Evolutionary conservation across 2,888 invertebrate genomes (phyloP), one percentile per base, ranked within the genome.

Genomic region (Kryphioiulus occultus): DNA sequence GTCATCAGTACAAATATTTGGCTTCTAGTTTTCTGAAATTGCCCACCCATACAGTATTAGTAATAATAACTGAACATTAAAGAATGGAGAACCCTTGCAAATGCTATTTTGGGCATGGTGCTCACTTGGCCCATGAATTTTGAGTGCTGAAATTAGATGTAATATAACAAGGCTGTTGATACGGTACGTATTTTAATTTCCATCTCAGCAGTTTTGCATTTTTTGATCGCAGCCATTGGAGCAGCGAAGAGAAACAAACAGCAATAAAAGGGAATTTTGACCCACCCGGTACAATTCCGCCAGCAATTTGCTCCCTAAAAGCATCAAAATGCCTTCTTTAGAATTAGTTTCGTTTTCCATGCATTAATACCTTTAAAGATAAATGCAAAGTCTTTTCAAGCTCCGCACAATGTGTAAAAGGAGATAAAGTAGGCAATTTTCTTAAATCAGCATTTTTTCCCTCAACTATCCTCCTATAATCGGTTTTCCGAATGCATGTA

Each of bases 351-450:
- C 78, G 78, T 32, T 78, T 68, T 26, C 78, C 78, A 78, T 17
- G 78, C 78, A 78, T 78, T 78, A 78, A 78, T 78, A 78, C 30
- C 30, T 15, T 78, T 32, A 78, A 17, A 78, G 78, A 78, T 78
- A 78, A 78, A 78, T 78, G 78, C 12, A 30, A 78, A 78, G 78
- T 32, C n/a, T 17, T 78, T 78, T 30, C 78, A 78, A 78, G 78
- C 30, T 10, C 15, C 26, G 78, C 78, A 78, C 78, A 78, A 78
- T 78, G 30, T 78, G 78, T 32, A 32, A 32, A 78, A 78, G 78
- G 78, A 78, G 78, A 78, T 78, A 78, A 78, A 78, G 78, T 78
- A 78, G 78, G 30, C 78, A 78, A 78, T 78, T 78, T 78, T 78
- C 78, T 32, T 78, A 78, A 78, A 78, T 78, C 78, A 78, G 78